Conservation (phyloP, 2,113 vertebrate genomes). For the Callipepla californica region DNA sequence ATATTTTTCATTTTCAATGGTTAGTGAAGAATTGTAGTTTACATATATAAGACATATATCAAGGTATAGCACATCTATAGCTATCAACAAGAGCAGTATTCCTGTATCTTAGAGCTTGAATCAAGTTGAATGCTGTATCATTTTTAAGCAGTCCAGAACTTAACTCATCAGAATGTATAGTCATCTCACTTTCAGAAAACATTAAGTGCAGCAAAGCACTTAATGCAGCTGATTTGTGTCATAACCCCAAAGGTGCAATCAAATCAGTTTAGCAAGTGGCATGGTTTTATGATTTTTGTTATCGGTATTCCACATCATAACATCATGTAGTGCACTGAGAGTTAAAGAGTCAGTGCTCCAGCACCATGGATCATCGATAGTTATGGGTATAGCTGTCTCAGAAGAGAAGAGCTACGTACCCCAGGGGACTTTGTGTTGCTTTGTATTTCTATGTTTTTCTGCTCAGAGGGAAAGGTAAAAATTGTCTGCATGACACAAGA, state of each 20-base stretch:
- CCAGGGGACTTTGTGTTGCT: too few species aligned
- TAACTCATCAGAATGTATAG: not conserved
- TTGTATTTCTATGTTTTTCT: too few species aligned
- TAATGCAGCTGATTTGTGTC: not conserved
- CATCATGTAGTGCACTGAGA: too few species aligned
- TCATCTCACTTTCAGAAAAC: not conserved
- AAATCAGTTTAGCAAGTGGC: not conserved
- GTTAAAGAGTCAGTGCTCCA: too few species aligned
- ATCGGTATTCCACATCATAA: too few species aligned
- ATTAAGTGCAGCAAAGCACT: not conserved
- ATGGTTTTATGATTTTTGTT: too few species aligned
- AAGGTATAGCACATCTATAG: not conserved
- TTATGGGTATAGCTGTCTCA: too few species aligned
- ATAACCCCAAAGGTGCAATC: accelerated
- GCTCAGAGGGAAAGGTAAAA: too few species aligned
- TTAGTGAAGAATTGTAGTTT: not conserved
- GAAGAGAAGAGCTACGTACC: too few species aligned
- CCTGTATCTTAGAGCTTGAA: not conserved
- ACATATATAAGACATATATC: not conserved
- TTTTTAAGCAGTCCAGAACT: slow-evolving; percentile 2
- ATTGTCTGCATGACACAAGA: too few species aligned
- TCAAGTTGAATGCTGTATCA: not conserved
- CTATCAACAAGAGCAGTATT: not conserved
- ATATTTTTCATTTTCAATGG: not conserved
- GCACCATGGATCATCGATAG: too few species aligned